Evolutionary conservation across 2,888 invertebrate genomes (phyloP).

Genomic region (Cremastobaeus sp.): DNA sequence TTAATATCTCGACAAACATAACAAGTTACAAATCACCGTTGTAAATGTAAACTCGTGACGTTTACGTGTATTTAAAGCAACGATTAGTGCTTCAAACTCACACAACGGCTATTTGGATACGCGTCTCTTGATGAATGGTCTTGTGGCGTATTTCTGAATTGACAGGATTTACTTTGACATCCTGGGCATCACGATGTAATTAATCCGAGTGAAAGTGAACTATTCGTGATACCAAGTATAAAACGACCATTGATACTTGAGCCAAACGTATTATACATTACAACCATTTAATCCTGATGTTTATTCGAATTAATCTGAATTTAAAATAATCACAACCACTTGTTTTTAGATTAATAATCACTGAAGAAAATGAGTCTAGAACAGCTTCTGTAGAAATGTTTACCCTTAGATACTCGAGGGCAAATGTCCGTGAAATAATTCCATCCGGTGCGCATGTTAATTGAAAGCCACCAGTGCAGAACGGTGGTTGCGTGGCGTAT

Average conservation of each 20-base stretch:
- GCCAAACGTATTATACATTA: no score
- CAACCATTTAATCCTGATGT: no score
- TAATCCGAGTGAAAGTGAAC: no score
- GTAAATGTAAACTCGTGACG: constrained; percentile 44
- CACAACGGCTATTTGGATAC: constrained; percentile 30
- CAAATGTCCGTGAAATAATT: constrained; percentile 34
- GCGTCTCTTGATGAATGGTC: constrained; percentile 26
- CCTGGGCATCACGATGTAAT: background rate
- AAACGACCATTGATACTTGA: no score
- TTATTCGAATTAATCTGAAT: no score
- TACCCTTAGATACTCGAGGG: constrained; percentile 8
- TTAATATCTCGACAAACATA: constrained; percentile 28
- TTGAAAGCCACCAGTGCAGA: constrained; percentile 39
- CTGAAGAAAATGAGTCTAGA: no score
- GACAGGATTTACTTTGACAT: background rate
- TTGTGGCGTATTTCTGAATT: constrained; percentile 31
- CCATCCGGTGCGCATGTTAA: constrained; percentile 33
- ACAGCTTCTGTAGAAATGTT: no score
- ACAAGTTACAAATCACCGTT: constrained; percentile 41
- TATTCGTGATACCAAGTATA: no score
- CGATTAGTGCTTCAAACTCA: constrained; percentile 27
- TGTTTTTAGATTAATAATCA: no score
- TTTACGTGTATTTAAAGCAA: constrained; percentile 23
- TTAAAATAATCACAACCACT: no score
- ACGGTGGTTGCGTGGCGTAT: constrained; percentile 9